A percentile compares a stretch with the other conserved stretches of the same genome.
These are phyloP conservation scores for Oeneis ivallda DNA, from an alignment of 2,888 invertebrate genomes.

Conservation along the genomic window DNA sequence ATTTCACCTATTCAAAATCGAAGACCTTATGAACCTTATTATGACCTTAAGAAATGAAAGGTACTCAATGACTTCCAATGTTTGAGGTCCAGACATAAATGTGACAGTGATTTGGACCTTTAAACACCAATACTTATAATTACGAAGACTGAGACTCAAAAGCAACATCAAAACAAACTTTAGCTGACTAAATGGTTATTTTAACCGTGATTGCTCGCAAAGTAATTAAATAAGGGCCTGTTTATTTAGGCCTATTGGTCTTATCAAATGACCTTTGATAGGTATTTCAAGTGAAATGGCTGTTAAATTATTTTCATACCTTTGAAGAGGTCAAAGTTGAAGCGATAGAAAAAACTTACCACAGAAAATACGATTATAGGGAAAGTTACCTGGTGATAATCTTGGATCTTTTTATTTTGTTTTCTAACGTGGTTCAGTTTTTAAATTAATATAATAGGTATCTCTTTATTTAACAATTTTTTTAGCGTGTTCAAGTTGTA, in stretches of 20 bases:
- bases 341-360: not conserved
- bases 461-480: too few relatives aligned
- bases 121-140: not conserved
- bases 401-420: too few relatives aligned
- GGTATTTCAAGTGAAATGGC: conserved; percentile 31
- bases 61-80: too few relatives aligned
- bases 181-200: conserved; percentile 33
- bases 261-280: conserved; percentile 48
- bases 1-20: too few relatives aligned
- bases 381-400: too few relatives aligned
- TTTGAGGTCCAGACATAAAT: too few relatives aligned
- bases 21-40: too few relatives aligned
- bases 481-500: too few relatives aligned
- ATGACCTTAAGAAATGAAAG: too few relatives aligned
- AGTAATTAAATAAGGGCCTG: conserved; percentile 55
- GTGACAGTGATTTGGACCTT: not conserved
- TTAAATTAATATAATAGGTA: too few relatives aligned
- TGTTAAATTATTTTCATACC: conserved; percentile 29
- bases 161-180: conserved; percentile 38
- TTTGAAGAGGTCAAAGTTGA: conserved; percentile 11
- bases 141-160: conserved; percentile 18
- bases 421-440: too few relatives aligned
- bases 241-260: conserved; percentile 53
- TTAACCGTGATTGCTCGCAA: conserved; percentile 51
- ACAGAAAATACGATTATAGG: not conserved